A percentile compares a stretch with the other conserved stretches of the same genome.
Evolutionary conservation across 2,888 invertebrate genomes (phyloP).

Genomic region (Erebia palarica): DNA sequence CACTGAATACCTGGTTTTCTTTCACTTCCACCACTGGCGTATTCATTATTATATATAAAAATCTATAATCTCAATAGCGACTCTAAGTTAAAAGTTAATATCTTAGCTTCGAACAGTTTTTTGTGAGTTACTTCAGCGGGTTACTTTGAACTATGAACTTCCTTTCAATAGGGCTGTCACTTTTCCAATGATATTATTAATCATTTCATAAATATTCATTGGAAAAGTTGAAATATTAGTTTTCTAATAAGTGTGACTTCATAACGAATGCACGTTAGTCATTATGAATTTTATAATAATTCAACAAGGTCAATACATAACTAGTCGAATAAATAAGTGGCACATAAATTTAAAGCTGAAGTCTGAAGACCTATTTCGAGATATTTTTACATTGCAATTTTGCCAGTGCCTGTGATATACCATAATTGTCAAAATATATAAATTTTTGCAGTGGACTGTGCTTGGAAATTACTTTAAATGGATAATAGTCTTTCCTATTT

Average conservation of each 20-base stretch:
- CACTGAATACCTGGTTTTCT: too few species aligned
- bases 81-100: not conserved
- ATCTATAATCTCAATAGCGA: not conserved
- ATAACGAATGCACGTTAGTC: conserved; percentile 2
- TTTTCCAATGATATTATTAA: not conserved
- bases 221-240: conserved; percentile 2
- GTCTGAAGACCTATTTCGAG: too few species aligned
- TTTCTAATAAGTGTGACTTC: conserved; percentile 7
- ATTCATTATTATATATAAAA: too few species aligned
- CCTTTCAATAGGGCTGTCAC: conserved; percentile 25
- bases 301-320: conserved; percentile 1
- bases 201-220: not conserved
- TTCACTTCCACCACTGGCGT: too few species aligned
- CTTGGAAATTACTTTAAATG: not conserved
- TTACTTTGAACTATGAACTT: conserved; percentile 31
- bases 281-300: not conserved
- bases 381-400: not conserved
- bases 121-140: conserved; percentile 28
- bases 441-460: too few species aligned
- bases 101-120: conserved; percentile 29
- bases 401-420: not conserved
- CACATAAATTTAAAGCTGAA: not conserved
- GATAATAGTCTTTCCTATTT: not conserved
- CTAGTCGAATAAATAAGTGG: not conserved
- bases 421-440: too few species aligned